Conservation (phyloP, 2,888 invertebrate genomes). For the Argynnis bischoffii region DNA sequence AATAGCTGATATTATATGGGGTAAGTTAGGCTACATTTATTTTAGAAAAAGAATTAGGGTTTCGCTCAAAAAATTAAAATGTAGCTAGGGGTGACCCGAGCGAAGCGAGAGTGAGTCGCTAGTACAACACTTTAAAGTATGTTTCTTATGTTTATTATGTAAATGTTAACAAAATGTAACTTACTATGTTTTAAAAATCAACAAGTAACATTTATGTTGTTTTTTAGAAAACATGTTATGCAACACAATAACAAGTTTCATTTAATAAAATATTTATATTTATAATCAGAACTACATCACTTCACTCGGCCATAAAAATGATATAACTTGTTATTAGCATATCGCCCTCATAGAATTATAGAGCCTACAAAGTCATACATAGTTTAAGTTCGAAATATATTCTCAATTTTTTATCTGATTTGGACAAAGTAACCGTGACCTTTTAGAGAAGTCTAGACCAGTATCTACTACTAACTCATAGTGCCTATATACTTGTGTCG, state of each 20-base stretch:
- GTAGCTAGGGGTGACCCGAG: too few relatives aligned
- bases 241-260: background rate
- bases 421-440: background rate
- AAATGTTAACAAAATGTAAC: background rate
- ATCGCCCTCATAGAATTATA: background rate
- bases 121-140: too few relatives aligned
- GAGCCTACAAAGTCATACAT: background rate
- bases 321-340: constrained; percentile 4
- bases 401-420: background rate
- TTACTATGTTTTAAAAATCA: background rate
- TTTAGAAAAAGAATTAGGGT: too few relatives aligned
- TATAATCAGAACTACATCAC: constrained; percentile 1
- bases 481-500: too few relatives aligned
- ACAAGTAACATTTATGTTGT: background rate
- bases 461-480: too few relatives aligned
- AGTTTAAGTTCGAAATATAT: background rate
- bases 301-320: background rate
- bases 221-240: constrained; percentile 1
- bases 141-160: too few relatives aligned
- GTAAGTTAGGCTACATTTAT: too few relatives aligned
- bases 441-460: too few relatives aligned
- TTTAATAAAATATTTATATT: constrained; percentile 3
- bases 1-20: too few relatives aligned
- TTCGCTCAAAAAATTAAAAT: too few relatives aligned
- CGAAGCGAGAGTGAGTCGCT: too few relatives aligned